A percentile compares a stretch with the other conserved stretches of the same genome.
phyloP scores from a whole-genome alignment of 2,888 invertebrate genomes.

The Diadromus collaris region DNA sequence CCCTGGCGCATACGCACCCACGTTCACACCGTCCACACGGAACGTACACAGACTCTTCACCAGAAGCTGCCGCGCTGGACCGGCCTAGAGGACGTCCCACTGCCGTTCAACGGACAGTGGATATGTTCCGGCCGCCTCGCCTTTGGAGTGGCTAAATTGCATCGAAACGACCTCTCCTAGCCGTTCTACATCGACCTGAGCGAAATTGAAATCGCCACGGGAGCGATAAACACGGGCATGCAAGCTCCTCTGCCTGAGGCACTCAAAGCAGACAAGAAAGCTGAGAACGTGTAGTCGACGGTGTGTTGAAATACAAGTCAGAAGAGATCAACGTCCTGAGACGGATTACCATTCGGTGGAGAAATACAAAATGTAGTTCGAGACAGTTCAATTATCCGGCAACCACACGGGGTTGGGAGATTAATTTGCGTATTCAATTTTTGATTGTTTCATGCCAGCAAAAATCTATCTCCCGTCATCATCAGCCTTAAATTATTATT shows the following conservation, averaged over 20 bases:
- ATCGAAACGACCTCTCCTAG: slow-evolving; percentile 37
- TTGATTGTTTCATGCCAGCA: neutral
- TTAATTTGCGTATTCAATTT: neutral
- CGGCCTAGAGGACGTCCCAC: slow-evolving; percentile 28
- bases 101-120: slow-evolving; percentile 43
- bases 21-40: slow-evolving; percentile 8
- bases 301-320: neutral
- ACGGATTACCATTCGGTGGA: neutral
- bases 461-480: neutral
- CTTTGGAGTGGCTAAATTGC: slow-evolving; percentile 46
- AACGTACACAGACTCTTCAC: slow-evolving; percentile 4
- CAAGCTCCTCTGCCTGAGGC: slow-evolving; percentile 8
- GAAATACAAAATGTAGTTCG: neutral
- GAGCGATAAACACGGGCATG: slow-evolving; percentile 35
- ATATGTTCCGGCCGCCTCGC: slow-evolving; percentile 31
- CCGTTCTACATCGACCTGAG: slow-evolving; percentile 44
- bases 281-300: slow-evolving; percentile 21
- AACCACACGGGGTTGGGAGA: neutral
- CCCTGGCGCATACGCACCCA: neutral
- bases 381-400: neutral
- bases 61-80: slow-evolving; percentile 9
- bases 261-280: slow-evolving; percentile 5
- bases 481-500: neutral
- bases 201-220: slow-evolving; percentile 54
- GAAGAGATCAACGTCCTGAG: neutral